Evolutionary conservation across 2,888 invertebrate genomes (phyloP), one percentile per base, ranked within the genome.

Genomic region (Seira sanloemensis): DNA sequence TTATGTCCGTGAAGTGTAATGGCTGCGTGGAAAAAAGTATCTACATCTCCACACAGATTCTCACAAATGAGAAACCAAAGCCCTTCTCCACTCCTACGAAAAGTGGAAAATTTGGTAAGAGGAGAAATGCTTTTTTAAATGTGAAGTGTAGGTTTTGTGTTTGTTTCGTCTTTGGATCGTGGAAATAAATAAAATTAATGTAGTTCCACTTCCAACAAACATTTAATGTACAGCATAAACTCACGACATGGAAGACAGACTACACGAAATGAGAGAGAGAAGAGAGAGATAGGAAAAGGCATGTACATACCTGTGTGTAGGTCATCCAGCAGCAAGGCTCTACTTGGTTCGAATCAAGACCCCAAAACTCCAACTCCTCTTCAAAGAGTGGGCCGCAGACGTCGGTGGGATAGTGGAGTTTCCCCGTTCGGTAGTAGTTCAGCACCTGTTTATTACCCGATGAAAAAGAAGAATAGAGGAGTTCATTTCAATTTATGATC

Each of bases 311-410:
- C 88, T 88, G 88, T 9, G 93, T 94, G 90, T 99, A 99, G 7
- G 99, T 99, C 98, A 99, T 99, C 99, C 99, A 99, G 92, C 99
- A 99, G 92, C 99, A 99, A 2, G 99, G 99, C 91, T 99, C 98
- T 90, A 99, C 98, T 93, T 99, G 99, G 93, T 99, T 99, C 50
- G 99, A 97, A 91, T 99, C 99, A 89, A 99, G 94, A 16, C 99
- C 99, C 99, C 99, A 99, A 92, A 98, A 99, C 92, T 99, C 99
- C 89, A 99, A 94, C 92, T 99, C 99, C 91, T 99, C 99, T 91
- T 99, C 99, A 91, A 99, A 99, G 88, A 99, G 93, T 76, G 99
- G 99, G 67, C 99, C 99, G 91, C 99, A 99, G 0, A 99, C 99
- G 91, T 99, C 98, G 75, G 98, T 98, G 19, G 99, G 99, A 92